Evolutionary conservation across 2,888 invertebrate species (phyloP).

Genomic region (Drosophila atripex): DNA sequence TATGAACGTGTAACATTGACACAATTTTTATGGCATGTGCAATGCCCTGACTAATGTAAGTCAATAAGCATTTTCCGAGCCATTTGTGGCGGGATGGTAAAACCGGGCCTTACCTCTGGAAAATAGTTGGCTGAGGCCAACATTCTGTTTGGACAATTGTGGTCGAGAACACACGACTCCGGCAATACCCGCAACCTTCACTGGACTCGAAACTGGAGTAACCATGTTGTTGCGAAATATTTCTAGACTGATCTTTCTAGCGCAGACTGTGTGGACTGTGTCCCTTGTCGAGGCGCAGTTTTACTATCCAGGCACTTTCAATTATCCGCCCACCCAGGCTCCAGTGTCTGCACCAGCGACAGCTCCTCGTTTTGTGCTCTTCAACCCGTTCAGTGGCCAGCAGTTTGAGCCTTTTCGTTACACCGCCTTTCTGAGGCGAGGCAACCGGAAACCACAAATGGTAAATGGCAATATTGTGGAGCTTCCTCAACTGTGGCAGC

Average conservation of each 20-base stretch:
- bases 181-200: conserved; percentile 9
- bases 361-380: conserved; percentile 36
- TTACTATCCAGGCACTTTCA: not conserved
- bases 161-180: conserved; percentile 52
- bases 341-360: not conserved
- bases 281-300: conserved; percentile 40
- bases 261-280: conserved; percentile 4
- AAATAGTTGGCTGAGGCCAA: conserved; percentile 30
- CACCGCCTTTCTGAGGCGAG: conserved; percentile 4
- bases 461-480: conserved; percentile 57
- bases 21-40: conserved; percentile 42
- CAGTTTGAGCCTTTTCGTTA: conserved; percentile 37
- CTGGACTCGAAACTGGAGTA: conserved; percentile 48
- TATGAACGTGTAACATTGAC: conserved; percentile 65
- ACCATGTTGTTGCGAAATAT: conserved; percentile 40
- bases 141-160: conserved; percentile 72
- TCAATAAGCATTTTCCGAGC: conserved; percentile 69
- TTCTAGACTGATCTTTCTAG: conserved; percentile 36
- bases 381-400: conserved; percentile 44
- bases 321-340: not conserved
- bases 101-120: conserved; percentile 12
- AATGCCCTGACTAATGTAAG: conserved; percentile 47
- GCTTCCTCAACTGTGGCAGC: conserved; percentile 61
- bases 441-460: conserved; percentile 5
- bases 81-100: conserved; percentile 49